phyloP scores from a whole-genome alignment of 64 coral and sea anemone genomes.

The Exaiptasia diaphana region DNA sequence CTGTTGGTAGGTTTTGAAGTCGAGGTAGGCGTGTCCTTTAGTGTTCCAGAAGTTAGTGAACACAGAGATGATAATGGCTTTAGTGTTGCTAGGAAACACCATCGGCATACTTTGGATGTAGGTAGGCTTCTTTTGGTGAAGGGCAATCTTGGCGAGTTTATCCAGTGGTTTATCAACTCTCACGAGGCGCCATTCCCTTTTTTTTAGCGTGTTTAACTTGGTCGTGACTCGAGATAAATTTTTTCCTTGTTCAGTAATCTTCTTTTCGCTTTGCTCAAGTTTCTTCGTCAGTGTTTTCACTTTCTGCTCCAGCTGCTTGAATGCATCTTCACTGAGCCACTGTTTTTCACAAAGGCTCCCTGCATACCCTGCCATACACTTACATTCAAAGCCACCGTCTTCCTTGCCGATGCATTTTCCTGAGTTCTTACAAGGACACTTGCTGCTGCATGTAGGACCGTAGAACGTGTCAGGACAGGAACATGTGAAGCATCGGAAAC shows the following conservation, averaged over 20 bases:
- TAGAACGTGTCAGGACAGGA: slow-evolving; percentile 35
- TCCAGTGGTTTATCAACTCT: slow-evolving; percentile 40
- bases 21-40: slow-evolving; percentile 36
- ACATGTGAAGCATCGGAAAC: slow-evolving; percentile 47
- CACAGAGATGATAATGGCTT: slow-evolving; percentile 41
- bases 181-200: slow-evolving; percentile 22
- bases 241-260: slow-evolving; percentile 21
- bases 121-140: slow-evolving; percentile 35
- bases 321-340: slow-evolving; percentile 52
- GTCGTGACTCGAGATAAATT: not conserved
- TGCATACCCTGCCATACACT: slow-evolving; percentile 41
- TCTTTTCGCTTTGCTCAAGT: slow-evolving; percentile 23
- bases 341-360: slow-evolving; percentile 34
- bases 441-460: slow-evolving; percentile 35
- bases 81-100: slow-evolving; percentile 45
- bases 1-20: slow-evolving; percentile 30
- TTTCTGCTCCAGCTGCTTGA: not conserved
- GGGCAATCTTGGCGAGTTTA: slow-evolving; percentile 21
- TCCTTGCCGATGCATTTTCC: slow-evolving; percentile 41
- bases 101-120: slow-evolving; percentile 61
- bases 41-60: slow-evolving; percentile 39
- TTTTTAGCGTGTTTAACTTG: slow-evolving; percentile 1
- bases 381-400: slow-evolving; percentile 42
- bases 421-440: slow-evolving; percentile 53
- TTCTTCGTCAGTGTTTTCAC: not conserved